Percentiles rank a stretch among this genome's conserved stretches.
Evolutionary conservation across 2,113 vertebrate genomes (phyloP).

Genomic region (Cyphomyrus plagiostoma): DNA sequence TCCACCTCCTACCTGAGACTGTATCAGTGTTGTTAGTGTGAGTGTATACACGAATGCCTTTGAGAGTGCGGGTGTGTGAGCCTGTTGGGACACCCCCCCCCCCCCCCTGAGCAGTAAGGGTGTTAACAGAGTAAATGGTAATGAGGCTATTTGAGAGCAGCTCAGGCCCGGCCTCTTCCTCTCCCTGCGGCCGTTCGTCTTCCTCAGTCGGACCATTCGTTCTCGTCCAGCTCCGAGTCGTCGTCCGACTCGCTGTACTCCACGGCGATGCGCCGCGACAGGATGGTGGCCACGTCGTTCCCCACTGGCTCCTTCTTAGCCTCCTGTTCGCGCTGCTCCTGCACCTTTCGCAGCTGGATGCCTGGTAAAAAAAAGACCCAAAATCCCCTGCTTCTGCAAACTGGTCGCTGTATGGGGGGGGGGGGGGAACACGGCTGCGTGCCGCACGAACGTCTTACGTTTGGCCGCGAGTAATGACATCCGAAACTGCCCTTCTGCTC

Average conservation of each 20-base stretch:
- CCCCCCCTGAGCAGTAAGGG: not conserved
- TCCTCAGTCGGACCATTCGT: constrained; percentile 83
- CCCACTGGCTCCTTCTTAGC: constrained; percentile 85
- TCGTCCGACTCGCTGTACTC: constrained; percentile 93
- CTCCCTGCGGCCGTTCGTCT: not conserved
- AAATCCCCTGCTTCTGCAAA: not conserved
- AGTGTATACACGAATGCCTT: not conserved
- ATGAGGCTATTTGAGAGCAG: not conserved
- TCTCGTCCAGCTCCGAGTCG: constrained; percentile 86
- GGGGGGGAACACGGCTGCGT: not conserved
- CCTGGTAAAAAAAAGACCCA: constrained; percentile 49
- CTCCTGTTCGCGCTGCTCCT: constrained; percentile 87
- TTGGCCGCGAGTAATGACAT: not conserved
- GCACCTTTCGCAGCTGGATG: constrained; percentile 89
- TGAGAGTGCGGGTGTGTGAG: not conserved
- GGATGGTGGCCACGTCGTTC: constrained; percentile 85
- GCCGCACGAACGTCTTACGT: not conserved
- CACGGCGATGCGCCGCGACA: constrained; percentile 83
- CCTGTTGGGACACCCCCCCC: not conserved
- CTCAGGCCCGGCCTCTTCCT: not conserved
- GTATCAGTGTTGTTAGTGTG: not conserved
- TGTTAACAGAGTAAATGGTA: not conserved
- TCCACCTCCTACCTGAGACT: not conserved
- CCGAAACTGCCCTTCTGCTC: not conserved
- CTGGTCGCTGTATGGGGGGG: not conserved